Percentiles rank a stretch among this genome's conserved stretches.
These are phyloP conservation scores for Gastrophryne carolinensis DNA, from an alignment of 2,797 vertebrate species.

Conservation along the genomic window DNA sequence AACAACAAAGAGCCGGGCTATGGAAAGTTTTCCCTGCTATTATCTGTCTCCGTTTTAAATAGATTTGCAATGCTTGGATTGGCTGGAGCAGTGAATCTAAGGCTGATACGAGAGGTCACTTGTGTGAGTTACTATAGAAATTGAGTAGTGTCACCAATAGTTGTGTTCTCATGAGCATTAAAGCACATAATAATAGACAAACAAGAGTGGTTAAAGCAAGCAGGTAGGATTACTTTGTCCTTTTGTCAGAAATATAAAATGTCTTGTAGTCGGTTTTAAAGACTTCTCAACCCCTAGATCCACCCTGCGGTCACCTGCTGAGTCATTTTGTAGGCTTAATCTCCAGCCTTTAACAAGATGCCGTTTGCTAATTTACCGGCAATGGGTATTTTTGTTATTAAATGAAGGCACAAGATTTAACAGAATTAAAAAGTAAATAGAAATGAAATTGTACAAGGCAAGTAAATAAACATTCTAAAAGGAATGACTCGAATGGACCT, in stretches of 20 bases:
- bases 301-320: slow-evolving; percentile 77
- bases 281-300: slow-evolving; percentile 84
- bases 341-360: slow-evolving; percentile 77
- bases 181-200: slow-evolving; percentile 87
- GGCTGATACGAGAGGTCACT: slow-evolving; percentile 73
- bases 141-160: slow-evolving; percentile 89
- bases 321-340: slow-evolving; percentile 83
- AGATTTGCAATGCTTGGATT: slow-evolving; percentile 72
- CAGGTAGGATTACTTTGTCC: slow-evolving; percentile 95
- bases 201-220: slow-evolving; percentile 91
- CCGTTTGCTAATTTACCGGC: slow-evolving; percentile 79
- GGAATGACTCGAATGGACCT: slow-evolving; percentile 47
- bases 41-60: slow-evolving; percentile 69
- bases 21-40: slow-evolving; percentile 58
- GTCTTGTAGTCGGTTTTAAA: slow-evolving; percentile 96
- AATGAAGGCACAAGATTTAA: slow-evolving; percentile 72
- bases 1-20: slow-evolving; percentile 63
- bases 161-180: slow-evolving; percentile 86
- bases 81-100: slow-evolving; percentile 68
- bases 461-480: slow-evolving; percentile 67
- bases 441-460: slow-evolving; percentile 59
- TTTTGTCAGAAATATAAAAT: slow-evolving; percentile 95
- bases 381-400: slow-evolving; percentile 73
- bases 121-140: slow-evolving; percentile 97
- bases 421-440: slow-evolving; percentile 61